A percentile compares a stretch with the other conserved stretches of the same genome.
Evolutionary conservation across 2,888 invertebrate species (phyloP).

Genomic region (Rhodophaea formosa): DNA sequence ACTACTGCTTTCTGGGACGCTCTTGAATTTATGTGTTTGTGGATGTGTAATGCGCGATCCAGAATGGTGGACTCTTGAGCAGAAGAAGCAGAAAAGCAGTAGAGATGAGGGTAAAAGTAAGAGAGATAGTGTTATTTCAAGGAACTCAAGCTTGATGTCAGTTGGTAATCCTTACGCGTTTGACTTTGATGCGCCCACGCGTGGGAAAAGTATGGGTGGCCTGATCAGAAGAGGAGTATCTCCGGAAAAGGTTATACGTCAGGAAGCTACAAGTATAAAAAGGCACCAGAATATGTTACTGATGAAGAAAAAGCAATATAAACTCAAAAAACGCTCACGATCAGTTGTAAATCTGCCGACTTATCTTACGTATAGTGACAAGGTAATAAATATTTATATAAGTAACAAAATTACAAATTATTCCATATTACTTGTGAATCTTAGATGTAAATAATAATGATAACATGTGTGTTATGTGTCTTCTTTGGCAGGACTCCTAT

Average conservation of each 20-base stretch:
- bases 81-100: slow-evolving; percentile 70
- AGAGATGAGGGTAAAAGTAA: slow-evolving; percentile 48
- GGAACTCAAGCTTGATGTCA: slow-evolving; percentile 75
- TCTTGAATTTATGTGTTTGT: slow-evolving; percentile 92
- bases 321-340: slow-evolving; percentile 54
- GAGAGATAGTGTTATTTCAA: slow-evolving; percentile 59
- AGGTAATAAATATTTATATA: slow-evolving; percentile 64
- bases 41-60: slow-evolving; percentile 94
- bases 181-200: slow-evolving; percentile 55
- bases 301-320: slow-evolving; percentile 40
- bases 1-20: slow-evolving; percentile 89
- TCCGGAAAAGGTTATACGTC: slow-evolving; percentile 58
- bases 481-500: too few relatives aligned
- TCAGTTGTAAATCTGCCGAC: slow-evolving; percentile 89
- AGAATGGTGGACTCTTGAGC: slow-evolving; percentile 88
- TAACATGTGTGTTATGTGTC: too few relatives aligned
- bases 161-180: slow-evolving; percentile 70
- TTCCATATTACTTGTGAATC: too few relatives aligned
- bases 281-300: slow-evolving; percentile 48
- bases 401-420: too few relatives aligned
- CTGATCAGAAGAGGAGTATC: slow-evolving; percentile 54
- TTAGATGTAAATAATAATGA: too few relatives aligned
- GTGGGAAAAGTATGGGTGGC: slow-evolving; percentile 61
- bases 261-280: slow-evolving; percentile 56
- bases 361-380: slow-evolving; percentile 85